phyloP scores from a whole-genome alignment of 2,113 vertebrate species.

The Neotoma lepida region DNA sequence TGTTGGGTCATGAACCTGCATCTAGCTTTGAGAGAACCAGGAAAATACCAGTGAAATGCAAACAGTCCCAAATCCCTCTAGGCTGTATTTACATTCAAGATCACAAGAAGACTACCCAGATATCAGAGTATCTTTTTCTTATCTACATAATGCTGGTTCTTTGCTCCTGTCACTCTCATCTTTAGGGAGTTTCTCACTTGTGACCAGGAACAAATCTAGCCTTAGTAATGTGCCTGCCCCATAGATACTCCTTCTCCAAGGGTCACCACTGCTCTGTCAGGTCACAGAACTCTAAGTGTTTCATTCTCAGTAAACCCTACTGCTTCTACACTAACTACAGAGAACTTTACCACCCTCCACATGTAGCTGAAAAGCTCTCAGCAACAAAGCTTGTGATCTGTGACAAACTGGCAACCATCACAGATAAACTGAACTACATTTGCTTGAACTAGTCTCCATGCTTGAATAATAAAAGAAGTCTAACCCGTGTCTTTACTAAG shows the following conservation, averaged over 20 bases:
- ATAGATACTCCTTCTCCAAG: not conserved
- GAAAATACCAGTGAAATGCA: not conserved
- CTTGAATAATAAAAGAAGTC: not conserved
- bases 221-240: not conserved
- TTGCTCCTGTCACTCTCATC: not conserved
- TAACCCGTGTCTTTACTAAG: not conserved
- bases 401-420: not conserved
- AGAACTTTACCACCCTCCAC: not conserved
- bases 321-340: not conserved
- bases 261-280: not conserved
- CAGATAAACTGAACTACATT: not conserved
- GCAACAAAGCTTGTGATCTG: not conserved
- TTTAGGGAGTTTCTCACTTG: not conserved
- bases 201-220: not conserved
- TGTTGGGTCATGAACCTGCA: not conserved
- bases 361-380: not conserved
- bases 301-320: not conserved
- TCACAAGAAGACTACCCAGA: not conserved
- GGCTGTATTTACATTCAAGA: not conserved
- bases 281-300: not conserved
- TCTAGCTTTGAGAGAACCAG: not conserved
- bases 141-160: not conserved
- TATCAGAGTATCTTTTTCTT: not conserved
- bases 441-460: not conserved
- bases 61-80: not conserved